Base-by-base conservation (phyloP, 2,888 invertebrate genomes). In the Hemistola chrysoprasaria region DNA sequence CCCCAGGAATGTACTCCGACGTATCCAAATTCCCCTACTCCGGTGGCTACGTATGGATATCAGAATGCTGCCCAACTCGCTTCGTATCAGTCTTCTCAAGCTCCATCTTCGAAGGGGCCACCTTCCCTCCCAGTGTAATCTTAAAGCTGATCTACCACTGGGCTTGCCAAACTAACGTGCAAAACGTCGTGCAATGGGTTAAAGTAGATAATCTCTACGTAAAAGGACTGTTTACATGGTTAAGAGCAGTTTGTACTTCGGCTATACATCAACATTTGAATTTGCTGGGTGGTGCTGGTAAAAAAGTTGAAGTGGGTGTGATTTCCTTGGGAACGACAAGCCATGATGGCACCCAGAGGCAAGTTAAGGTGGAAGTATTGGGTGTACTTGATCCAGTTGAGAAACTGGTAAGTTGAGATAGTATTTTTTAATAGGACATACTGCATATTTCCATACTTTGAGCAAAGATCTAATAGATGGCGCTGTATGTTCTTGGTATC, bases 11-110 rank as follows among this genome's bases (percentile, higher is more conserved):
- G 92, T 96, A 95, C 75, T 95, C 95, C 0, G 96, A 97, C 70
- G 93, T 93, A 0, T 91, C 93, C 0, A 95, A 95, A 57, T 96
- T 96, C 71, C 95, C 95, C 0, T 95, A 93, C 72, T 95, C 95
- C 0, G 97, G 97, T 0, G 97, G 97, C 22, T 97, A 97, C 66
- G 96, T 97, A 1, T 97, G 97, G 97, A 95, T 97, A 53, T 94
- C 95, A 0, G 95, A 95, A 50, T 97, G 96, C 68, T 97, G 97
- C 59, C 94, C 95, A 0, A 94, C 94, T 5, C 91, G 94, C 29
- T 96, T 95, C 69, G 94, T 96, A 2, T 97, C 97, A 0, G 95
- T 97, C 0, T 97, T 96, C 78, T 93, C 93, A 50, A 95, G 95
- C 16, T 97, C 97, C 0, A 90, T 97, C 35, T 97, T 97, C 65